Evolutionary conservation across 1,140 invertebrate species (phyloP).

Genomic region (Rhynchophorus ferrugineus): DNA sequence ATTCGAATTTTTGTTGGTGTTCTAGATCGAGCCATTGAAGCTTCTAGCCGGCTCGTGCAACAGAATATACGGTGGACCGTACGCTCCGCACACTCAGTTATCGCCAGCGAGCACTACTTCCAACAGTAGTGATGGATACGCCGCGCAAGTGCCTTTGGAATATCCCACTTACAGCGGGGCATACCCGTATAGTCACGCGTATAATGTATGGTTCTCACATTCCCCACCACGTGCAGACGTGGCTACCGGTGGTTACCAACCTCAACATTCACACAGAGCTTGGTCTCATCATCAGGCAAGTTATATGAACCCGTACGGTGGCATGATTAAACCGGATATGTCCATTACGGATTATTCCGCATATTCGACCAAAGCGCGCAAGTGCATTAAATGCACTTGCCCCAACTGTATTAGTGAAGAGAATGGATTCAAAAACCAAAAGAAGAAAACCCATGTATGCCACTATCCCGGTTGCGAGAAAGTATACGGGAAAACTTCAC

Average conservation of each 20-base stretch:
- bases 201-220: slow-evolving; percentile 37
- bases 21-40: slow-evolving; percentile 35
- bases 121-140: slow-evolving; percentile 35
- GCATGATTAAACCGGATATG: slow-evolving; percentile 31
- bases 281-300: slow-evolving; percentile 25
- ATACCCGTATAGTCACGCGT: slow-evolving; percentile 27
- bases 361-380: slow-evolving; percentile 31
- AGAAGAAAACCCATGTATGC: slow-evolving; percentile 78
- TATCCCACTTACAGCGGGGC: slow-evolving; percentile 35
- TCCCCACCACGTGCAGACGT: slow-evolving; percentile 36
- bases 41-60: slow-evolving; percentile 33
- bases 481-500: slow-evolving; percentile 86
- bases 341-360: slow-evolving; percentile 24
- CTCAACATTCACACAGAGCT: slow-evolving; percentile 23
- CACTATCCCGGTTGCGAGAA: slow-evolving; percentile 87
- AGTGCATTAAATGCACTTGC: slow-evolving; percentile 53
- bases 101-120: slow-evolving; percentile 36
- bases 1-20: slow-evolving; percentile 4
- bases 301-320: slow-evolving; percentile 28
- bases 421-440: slow-evolving; percentile 52
- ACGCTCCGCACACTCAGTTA: slow-evolving; percentile 27
- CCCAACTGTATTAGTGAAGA: slow-evolving; percentile 65
- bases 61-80: slow-evolving; percentile 31
- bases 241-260: slow-evolving; percentile 34
- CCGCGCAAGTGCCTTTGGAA: slow-evolving; percentile 34